Conservation (phyloP, 2,797 vertebrate species). For the Lates japonicus region DNA sequence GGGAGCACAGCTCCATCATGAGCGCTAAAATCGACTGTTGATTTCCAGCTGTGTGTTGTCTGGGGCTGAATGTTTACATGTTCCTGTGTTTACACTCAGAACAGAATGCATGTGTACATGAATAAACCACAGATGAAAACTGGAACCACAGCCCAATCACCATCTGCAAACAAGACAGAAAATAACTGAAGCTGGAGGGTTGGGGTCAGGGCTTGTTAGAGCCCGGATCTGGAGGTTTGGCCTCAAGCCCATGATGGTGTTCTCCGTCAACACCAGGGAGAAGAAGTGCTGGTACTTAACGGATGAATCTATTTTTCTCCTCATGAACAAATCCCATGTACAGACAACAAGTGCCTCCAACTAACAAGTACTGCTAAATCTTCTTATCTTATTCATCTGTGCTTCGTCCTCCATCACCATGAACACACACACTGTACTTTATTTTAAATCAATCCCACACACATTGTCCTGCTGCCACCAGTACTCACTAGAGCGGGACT, state of each 20-base stretch:
- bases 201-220: neutral
- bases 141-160: neutral
- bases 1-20: neutral
- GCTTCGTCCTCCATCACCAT: too few species aligned
- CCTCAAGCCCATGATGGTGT: neutral
- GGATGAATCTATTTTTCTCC: neutral
- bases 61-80: constrained; percentile 16
- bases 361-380: neutral
- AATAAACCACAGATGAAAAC: constrained; percentile 24
- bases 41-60: neutral
- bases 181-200: neutral
- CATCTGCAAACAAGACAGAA: neutral
- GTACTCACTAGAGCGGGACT: too few species aligned
- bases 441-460: too few species aligned
- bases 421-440: too few species aligned
- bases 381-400: neutral
- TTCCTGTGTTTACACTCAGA: constrained; percentile 4
- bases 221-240: constrained; percentile 28
- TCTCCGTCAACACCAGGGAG: constrained; percentile 13
- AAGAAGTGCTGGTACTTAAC: neutral
- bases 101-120: neutral
- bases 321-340: neutral
- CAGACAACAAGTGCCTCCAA: too few species aligned
- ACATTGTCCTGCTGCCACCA: neutral
- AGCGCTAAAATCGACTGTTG: neutral